These are phyloP conservation scores for Chascanopsetta lugubris DNA, from an alignment of 2,113 vertebrate species.

Conservation along the genomic window DNA sequence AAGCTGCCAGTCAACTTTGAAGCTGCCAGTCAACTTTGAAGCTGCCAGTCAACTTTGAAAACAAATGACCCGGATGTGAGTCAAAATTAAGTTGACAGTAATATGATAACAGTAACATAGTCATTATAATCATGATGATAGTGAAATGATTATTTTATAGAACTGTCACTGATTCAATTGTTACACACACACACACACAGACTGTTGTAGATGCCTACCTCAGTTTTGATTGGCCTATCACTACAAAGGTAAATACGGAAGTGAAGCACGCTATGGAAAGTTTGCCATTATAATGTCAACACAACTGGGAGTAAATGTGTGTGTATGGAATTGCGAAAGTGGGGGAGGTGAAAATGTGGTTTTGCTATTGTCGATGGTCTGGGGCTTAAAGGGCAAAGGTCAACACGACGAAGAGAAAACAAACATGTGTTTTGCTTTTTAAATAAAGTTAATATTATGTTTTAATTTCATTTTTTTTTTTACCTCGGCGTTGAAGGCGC, in stretches of 20 bases:
- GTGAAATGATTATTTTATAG: not conserved
- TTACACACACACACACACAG: not conserved
- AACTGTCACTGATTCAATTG: too few species aligned
- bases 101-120: not conserved
- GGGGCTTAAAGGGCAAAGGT: too few species aligned
- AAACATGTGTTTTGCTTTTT: not conserved
- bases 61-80: not conserved
- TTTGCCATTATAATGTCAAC: too few species aligned
- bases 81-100: not conserved
- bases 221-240: not conserved
- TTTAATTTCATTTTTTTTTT: too few species aligned
- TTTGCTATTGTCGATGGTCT: too few species aligned
- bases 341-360: too few species aligned
- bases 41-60: not conserved
- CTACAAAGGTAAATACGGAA: not conserved
- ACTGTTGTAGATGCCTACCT: not conserved
- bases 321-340: too few species aligned
- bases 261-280: not conserved
- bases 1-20: conserved; percentile 1
- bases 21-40: conserved; percentile 3
- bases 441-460: too few species aligned
- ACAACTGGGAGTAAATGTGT: too few species aligned
- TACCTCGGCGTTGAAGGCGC: conserved; percentile 78
- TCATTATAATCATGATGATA: not conserved
- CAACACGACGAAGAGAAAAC: too few species aligned